These are phyloP conservation scores for Corythornis cristatus DNA, from an alignment of 2,113 vertebrate species.

Conservation along the genomic window DNA sequence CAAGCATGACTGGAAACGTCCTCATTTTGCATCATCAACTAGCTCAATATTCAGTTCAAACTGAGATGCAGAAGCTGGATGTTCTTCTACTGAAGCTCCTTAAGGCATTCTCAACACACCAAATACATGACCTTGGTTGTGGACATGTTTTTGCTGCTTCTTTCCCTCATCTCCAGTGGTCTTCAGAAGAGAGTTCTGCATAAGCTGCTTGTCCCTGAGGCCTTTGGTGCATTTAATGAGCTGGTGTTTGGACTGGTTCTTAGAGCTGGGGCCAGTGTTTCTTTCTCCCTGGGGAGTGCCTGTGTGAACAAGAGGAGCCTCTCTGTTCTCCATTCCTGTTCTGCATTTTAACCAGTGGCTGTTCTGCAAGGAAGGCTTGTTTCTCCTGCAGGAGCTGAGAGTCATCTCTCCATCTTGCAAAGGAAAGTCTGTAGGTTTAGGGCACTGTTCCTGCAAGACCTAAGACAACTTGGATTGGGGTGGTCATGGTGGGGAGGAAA, in stretches of 20 bases:
- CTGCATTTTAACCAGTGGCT: neutral
- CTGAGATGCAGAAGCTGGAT: neutral
- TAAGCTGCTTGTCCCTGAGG: neutral
- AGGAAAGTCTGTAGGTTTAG: neutral
- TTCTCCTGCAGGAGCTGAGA: neutral
- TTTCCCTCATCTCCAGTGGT: neutral
- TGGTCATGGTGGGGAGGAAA: neutral
- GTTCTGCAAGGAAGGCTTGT: neutral
- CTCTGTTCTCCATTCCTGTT: neutral
- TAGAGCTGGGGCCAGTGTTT: neutral
- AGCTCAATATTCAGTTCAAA: neutral
- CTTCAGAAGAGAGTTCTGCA: neutral
- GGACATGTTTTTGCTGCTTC: neutral
- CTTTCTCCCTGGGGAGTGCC: neutral
- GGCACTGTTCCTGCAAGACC: neutral
- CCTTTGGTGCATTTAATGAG: neutral
- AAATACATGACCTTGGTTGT: neutral
- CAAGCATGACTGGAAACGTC: neutral
- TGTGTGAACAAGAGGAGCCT: neutral
- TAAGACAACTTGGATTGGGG: neutral
- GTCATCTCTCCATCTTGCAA: fast-evolving
- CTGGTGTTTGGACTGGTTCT: neutral
- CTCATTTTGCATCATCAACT: neutral
- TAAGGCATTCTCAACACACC: neutral
- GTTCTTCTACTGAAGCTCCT: neutral